Conservation (phyloP, 2,888 invertebrate species). For the Morpho helenor region DNA sequence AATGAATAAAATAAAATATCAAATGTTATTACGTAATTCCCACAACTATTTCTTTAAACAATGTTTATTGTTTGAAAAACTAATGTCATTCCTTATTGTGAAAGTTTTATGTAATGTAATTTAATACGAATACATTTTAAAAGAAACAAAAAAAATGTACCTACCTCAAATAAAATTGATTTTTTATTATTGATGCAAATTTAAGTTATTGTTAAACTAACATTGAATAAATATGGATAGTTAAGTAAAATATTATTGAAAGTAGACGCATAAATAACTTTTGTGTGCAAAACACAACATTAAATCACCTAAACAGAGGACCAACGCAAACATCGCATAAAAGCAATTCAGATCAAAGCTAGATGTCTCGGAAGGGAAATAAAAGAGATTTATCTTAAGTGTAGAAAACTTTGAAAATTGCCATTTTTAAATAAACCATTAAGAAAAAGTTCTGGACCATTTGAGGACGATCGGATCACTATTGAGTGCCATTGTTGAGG, state of each 20-base stretch:
- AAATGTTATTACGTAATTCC: too few relatives aligned
- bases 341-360: conserved; percentile 72
- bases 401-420: conserved; percentile 71
- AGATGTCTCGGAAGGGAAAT: conserved; percentile 65
- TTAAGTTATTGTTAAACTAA: too few relatives aligned
- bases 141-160: too few relatives aligned
- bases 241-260: conserved; percentile 12
- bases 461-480: conserved; percentile 72
- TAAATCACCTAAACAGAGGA: conserved; percentile 64
- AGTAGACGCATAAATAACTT: conserved; percentile 24
- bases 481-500: conserved; percentile 68
- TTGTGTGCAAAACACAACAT: conserved; percentile 54
- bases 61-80: too few relatives aligned
- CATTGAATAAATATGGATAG: conserved; percentile 2
- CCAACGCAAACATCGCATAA: conserved; percentile 73
- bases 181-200: too few relatives aligned
- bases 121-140: too few relatives aligned
- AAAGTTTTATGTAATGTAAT: too few relatives aligned
- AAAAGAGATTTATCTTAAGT: conserved; percentile 66
- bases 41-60: too few relatives aligned
- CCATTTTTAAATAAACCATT: conserved; percentile 77
- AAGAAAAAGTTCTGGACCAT: conserved; percentile 76
- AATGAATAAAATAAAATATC: too few relatives aligned
- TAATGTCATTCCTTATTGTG: too few relatives aligned
- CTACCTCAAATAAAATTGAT: too few relatives aligned